These are phyloP conservation scores for Stenchaetothrips biformis DNA, from an alignment of 2,888 invertebrate species.

Conservation along the genomic window DNA sequence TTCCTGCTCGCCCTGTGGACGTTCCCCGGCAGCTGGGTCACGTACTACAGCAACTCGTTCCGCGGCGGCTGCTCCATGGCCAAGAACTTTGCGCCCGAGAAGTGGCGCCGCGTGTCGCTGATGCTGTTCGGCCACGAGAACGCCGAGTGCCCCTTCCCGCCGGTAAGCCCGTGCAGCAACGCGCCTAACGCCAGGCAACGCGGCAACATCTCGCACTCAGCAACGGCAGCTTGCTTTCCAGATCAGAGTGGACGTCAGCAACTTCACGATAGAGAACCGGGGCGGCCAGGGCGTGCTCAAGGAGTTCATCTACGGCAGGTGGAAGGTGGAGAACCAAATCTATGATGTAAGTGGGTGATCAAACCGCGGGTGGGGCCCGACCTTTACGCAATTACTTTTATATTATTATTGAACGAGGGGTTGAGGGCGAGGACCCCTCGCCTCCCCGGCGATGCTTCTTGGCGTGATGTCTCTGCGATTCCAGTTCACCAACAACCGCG, in stretches of 20 bases:
- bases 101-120: not conserved
- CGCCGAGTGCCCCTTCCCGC: conserved; percentile 19
- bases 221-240: not conserved
- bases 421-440: not conserved
- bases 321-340: conserved; percentile 15
- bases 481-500: not conserved
- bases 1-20: not conserved
- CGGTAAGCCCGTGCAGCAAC: not conserved
- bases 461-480: too few relatives aligned
- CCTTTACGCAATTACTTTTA: too few relatives aligned
- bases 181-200: too few relatives aligned
- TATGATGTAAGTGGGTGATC: not conserved
- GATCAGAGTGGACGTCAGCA: not conserved
- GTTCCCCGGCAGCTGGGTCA: conserved; percentile 7
- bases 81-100: not conserved
- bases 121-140: conserved; percentile 3
- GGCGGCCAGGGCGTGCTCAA: not conserved
- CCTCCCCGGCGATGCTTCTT: too few relatives aligned
- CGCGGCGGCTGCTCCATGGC: conserved; percentile 15
- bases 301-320: conserved; percentile 14
- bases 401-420: not conserved
- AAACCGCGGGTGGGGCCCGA: too few relatives aligned
- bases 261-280: conserved; percentile 1
- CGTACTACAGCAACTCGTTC: conserved; percentile 18
- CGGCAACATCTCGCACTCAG: too few relatives aligned